Conservation (phyloP, 2,888 invertebrate genomes). For the Polylopha cassiicola region DNA sequence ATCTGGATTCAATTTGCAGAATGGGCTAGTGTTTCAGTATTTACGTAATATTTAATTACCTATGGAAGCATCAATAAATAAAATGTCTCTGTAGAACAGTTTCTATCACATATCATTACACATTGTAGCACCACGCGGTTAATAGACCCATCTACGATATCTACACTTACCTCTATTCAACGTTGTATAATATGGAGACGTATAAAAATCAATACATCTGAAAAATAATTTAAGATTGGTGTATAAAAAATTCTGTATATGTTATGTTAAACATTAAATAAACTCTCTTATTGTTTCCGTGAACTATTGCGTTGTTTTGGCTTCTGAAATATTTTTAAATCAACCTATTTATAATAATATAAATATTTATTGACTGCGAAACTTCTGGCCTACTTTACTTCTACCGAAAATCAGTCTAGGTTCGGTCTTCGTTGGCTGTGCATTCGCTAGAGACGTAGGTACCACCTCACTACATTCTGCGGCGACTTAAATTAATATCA, state of each 20-base stretch:
- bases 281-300: conserved; percentile 71
- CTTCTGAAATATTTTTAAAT: conserved; percentile 61
- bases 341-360: conserved; percentile 43
- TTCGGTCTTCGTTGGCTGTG: conserved; percentile 62
- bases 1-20: no score
- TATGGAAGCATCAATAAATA: conserved; percentile 75
- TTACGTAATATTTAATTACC: conserved; percentile 60
- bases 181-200: conserved; percentile 74
- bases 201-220: conserved; percentile 76
- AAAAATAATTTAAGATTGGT: conserved; percentile 73
- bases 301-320: conserved; percentile 72
- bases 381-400: conserved; percentile 65
- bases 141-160: conserved; percentile 72
- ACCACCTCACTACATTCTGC: conserved; percentile 39
- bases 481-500: conserved; percentile 72
- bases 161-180: conserved; percentile 72
- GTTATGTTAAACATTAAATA: conserved; percentile 74
- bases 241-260: conserved; percentile 75
- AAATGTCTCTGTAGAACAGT: conserved; percentile 74
- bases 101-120: conserved; percentile 77
- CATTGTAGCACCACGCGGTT: conserved; percentile 76
- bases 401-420: conserved; percentile 75
- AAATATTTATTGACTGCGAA: conserved; percentile 65
- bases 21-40: no score
- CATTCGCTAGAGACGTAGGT: conserved; percentile 46